These are phyloP conservation scores for Ceyx erithaca DNA, from an alignment of 2,797 vertebrate genomes.

Conservation along the genomic window DNA sequence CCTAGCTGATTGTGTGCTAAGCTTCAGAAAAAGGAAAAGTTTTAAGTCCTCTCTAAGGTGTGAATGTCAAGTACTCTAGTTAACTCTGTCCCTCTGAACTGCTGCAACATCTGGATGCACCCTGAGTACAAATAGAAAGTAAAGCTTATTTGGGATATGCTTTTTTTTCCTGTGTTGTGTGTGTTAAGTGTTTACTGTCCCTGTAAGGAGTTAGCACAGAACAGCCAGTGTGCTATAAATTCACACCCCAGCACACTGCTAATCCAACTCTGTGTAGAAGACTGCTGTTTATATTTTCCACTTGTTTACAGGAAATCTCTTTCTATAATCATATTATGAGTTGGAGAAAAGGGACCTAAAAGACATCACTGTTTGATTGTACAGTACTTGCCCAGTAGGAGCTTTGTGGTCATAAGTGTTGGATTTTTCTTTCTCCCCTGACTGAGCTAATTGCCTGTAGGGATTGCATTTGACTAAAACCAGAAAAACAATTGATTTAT, in stretches of 20 bases:
- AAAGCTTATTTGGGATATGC: slow-evolving; percentile 47
- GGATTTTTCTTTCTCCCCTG: slow-evolving; percentile 22
- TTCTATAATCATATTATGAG: not conserved
- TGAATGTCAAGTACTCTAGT: slow-evolving; percentile 51
- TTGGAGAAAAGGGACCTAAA: slow-evolving; percentile 17
- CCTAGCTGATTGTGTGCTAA: slow-evolving; percentile 53
- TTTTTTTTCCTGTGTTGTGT: slow-evolving; percentile 42
- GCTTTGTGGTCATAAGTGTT: slow-evolving; percentile 24
- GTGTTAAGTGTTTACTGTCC: slow-evolving; percentile 43
- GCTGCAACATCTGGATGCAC: slow-evolving; percentile 22
- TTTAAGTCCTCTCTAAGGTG: slow-evolving; percentile 24
- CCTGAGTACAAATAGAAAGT: slow-evolving; percentile 30
- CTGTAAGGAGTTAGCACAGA: slow-evolving; percentile 32
- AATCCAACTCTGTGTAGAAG: not conserved
- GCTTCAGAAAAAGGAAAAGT: slow-evolving; percentile 20
- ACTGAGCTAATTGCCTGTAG: slow-evolving; percentile 5
- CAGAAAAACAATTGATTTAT: slow-evolving; percentile 29
- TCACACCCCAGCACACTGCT: not conserved
- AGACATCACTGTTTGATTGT: not conserved
- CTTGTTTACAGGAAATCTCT: not conserved
- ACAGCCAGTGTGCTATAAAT: slow-evolving; percentile 27
- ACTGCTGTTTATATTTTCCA: not conserved
- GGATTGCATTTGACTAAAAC: slow-evolving; percentile 15
- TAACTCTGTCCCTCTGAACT: slow-evolving; percentile 48
- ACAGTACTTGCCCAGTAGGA: not conserved